Conservation (phyloP, 2,888 invertebrate species). For the Herminia tarsipennalis region DNA sequence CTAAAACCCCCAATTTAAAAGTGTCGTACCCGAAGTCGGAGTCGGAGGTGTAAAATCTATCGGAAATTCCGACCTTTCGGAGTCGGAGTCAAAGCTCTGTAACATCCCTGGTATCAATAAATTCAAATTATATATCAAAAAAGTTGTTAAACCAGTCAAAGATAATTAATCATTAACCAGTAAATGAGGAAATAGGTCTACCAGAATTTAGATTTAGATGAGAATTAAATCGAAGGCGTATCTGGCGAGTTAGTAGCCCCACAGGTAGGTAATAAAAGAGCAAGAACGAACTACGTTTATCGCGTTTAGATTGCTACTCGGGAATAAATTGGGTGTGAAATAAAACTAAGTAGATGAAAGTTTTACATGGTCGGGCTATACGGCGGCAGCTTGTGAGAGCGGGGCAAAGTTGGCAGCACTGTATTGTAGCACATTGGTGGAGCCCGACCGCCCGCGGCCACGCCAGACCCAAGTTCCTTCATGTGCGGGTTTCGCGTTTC, state of each 20-base stretch:
- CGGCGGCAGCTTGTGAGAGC: slow-evolving; percentile 33
- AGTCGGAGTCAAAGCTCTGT: no score
- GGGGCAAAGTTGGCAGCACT: slow-evolving; percentile 43
- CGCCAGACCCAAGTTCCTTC: slow-evolving; percentile 60
- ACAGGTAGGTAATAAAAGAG: slow-evolving; percentile 50
- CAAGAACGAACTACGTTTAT: slow-evolving; percentile 55
- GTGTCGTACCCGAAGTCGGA: no score
- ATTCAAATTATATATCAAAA: no score
- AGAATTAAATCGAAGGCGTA: slow-evolving; percentile 26
- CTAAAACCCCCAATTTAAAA: no score
- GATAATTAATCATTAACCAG: no score
- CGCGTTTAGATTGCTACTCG: slow-evolving; percentile 54
- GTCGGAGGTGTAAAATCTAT: no score
- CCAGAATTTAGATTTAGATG: slow-evolving; percentile 16
- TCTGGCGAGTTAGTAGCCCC: slow-evolving; percentile 28
- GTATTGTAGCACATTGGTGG: slow-evolving; percentile 13
- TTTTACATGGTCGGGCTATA: slow-evolving; percentile 51
- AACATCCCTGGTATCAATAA: no score
- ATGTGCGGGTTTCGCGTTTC: slow-evolving; percentile 52
- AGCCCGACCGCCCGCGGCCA: slow-evolving; percentile 30
- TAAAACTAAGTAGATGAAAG: slow-evolving; percentile 72
- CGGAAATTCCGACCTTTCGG: no score
- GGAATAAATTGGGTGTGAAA: slow-evolving; percentile 72
- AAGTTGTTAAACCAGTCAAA: no score
- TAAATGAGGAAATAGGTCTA: slow-evolving; percentile 8